Evolutionary conservation across 2,888 invertebrate species (phyloP), one percentile per base, ranked within the genome.

Genomic region (Lottia scabra): DNA sequence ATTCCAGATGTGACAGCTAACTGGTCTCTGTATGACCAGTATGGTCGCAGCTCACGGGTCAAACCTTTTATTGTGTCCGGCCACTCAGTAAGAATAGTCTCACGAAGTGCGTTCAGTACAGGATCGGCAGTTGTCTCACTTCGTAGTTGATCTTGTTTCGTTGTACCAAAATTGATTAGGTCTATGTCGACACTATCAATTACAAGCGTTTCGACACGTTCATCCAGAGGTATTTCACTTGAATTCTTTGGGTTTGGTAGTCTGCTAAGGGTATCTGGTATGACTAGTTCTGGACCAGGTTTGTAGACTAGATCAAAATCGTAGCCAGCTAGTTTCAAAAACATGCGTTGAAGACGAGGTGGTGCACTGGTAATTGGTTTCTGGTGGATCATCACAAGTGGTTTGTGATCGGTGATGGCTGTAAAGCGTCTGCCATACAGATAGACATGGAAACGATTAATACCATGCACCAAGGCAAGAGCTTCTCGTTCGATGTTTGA

Each of bases 381-480:
- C n/a, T 56, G n/a, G n/a, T n/a, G 68, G 23, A 68, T 38, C n/a
- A 63, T 19, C 15, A 68, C 73, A 43, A 78, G 68, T 13, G 72
- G 78, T 65, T 78, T 78, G 70, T 78, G 77, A 48, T 78, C 78
- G 8, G 70, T 62, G 27, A 72, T 71, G 15, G 74, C 63, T 15
- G 15, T 63, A 38, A 78, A 67, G 4, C 64, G 15, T 23, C 19
- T 38, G 16, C 73, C 75, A 64, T 43, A 70, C 19, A 78, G n/a
- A 64, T 70, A 76, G 27, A 68, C 73, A 56, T 70, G 71, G 62
- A 75, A 71, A 19, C 63, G 46, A 65, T 65, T 19, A 12, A 63
- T 46, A 4, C 71, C 75, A 43, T 71, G 74, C 5, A 76, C 75
- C 13, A 68, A 67, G 26, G 69, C 75, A n/a, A 77, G 67, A 13